phyloP scores from a whole-genome alignment of 2,888 invertebrate species.

The Agrochola litura region DNA sequence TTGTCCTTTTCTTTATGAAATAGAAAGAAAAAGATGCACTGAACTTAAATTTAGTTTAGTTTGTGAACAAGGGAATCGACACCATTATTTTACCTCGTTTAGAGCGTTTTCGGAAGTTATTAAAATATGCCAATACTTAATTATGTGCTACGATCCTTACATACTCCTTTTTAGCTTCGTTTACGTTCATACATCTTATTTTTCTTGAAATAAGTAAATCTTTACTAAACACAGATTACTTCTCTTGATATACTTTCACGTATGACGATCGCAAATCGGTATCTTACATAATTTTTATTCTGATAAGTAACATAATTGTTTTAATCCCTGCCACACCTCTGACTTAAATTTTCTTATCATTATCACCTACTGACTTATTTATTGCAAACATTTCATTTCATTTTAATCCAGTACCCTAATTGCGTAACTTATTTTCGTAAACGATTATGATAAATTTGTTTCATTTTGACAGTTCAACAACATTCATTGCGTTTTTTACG shows the following conservation, averaged over 20 bases:
- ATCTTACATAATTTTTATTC: conserved; percentile 1
- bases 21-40: too few species aligned
- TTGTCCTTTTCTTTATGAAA: too few species aligned
- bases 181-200: not conserved
- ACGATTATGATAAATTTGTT: too few species aligned
- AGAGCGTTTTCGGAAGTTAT: not conserved
- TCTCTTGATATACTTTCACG: not conserved
- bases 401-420: not conserved
- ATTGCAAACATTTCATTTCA: conserved; percentile 22
- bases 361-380: conserved; percentile 13
- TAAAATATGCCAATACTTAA: not conserved
- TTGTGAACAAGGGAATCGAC: too few species aligned
- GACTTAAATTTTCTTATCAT: conserved; percentile 22
- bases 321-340: conserved; percentile 1
- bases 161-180: not conserved
- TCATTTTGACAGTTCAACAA: too few species aligned
- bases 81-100: conserved; percentile 1
- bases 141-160: too few species aligned
- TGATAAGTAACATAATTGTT: not conserved
- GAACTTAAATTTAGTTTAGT: too few species aligned
- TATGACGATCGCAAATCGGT: too few species aligned
- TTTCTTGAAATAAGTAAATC: not conserved
- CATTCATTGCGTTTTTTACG: too few species aligned
- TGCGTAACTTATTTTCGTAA: too few species aligned
- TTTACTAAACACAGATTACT: not conserved